Evolutionary conservation across 2,113 vertebrate species (phyloP), one percentile per base, ranked within the genome.

Genomic region (Aldabrachelys gigantea): DNA sequence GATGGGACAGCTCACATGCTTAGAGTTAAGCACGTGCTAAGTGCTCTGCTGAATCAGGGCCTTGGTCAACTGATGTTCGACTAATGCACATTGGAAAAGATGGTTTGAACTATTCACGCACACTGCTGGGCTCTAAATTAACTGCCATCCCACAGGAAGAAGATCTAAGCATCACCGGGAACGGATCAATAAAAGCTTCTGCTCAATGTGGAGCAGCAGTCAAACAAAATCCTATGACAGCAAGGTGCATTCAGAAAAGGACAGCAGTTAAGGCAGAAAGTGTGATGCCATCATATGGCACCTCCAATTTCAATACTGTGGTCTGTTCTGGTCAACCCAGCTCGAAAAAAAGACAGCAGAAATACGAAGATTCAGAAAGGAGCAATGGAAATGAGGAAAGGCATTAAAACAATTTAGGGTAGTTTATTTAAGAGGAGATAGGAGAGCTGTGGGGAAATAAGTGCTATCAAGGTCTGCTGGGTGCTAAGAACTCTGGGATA

Each of bases 1-100:
- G 75, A 13, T 27, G 10, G 19, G n/a, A 44, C 10, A 24, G 72
- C 17, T 4, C 0, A 10, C 3, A 56, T 49, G n/a, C 62, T 6
- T 0, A 0, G 9, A 0, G 5, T 69, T 0, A 12, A 80, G 9
- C 81, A 44, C 0, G 0, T 78, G 35, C 79, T 5, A 0, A 2
- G 59, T 12, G 38, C 10, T 47, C 76, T n/a, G 31, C 80, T 87
- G 80, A n/a, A n/a, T 38, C 80, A 85, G 54, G 54, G 57, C 49
- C 10, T 80, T 2, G 56, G 56, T 83, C 0, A 0, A 87, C 38
- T 81, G 0, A 0, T 47, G 78, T 31, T 11, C 0, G 10, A 80
- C 52, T 56, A 76, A 76, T 41, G 41, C 25, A 38, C 49, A 0
- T 10, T 31, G 27, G 29, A 54, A n/a, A 57, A 84, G 90, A 81